Base-by-base conservation (phyloP, 2,888 invertebrate species). In the Anagyrus pseudococci region DNA sequence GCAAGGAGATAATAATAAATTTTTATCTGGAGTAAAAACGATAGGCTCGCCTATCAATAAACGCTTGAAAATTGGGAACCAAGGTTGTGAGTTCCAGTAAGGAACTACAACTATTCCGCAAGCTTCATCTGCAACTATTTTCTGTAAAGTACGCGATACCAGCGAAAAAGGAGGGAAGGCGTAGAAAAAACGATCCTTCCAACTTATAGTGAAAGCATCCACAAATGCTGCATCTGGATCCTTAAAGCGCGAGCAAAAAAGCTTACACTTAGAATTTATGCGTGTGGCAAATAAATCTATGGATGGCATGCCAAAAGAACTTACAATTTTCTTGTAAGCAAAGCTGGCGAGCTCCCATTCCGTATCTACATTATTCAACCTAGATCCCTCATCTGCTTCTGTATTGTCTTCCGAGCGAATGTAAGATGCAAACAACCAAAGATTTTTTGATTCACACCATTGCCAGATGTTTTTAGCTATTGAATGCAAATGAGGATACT, bases 271-370 rank as follows among this genome's bases (percentile, higher is more conserved):
- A 37, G 22, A 23, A 49, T 69, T 69, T 2, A 58, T 49, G 19
- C 62, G 33, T 10, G 66, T 56, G 3, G 68, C 63, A 46, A 69
- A 68, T 6, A 68, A 33, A 25, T 69, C 68, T 8, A 70, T 66
- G 1, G 47, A 25, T 2, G 44, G 40, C 19, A 2, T 0, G 0
- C 52, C 47, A 25, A 59, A 62, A 1, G 1, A 8, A 13, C 15
- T 25, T 10, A 37, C n/a, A 8, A 65, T 55, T 4, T 15, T 10
- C 1, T 20, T 19, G 15, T 55, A 65, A 0, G 41, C 54, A 1
- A 2, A 7, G 1, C 10, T 4, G 4, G 58, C 26, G 8, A 65
- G 19, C 3, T 53, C 46, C 29, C 47, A 58, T 33, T 67, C 64
- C 2, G 62, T 64, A 19, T 62, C 59, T 17, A 43, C 43, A 19